Evolutionary conservation across 2,113 vertebrate species (phyloP).

Genomic region (Macrotus californicus): DNA sequence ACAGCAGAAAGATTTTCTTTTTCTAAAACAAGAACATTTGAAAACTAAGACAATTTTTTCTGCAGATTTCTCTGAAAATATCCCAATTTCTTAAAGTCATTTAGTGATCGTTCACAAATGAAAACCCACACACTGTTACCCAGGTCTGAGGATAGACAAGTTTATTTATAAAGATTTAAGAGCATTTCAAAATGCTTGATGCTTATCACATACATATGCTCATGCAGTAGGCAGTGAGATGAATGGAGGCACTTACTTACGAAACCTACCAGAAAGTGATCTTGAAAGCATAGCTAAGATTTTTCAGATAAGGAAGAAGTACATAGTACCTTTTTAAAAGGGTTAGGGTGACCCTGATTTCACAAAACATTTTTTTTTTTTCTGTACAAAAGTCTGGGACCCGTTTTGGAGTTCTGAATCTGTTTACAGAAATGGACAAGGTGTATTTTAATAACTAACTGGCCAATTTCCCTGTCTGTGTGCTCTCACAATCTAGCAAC

Average conservation of each 20-base stretch:
- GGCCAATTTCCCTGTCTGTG: not conserved
- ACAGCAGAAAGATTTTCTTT: conserved; percentile 35
- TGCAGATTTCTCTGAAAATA: conserved; percentile 19
- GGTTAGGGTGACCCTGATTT: conserved; percentile 52
- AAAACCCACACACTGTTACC: conserved; percentile 67
- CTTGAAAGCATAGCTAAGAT: conserved; percentile 59
- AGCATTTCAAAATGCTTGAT: conserved; percentile 59
- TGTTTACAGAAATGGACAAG: conserved; percentile 4
- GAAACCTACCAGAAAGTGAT: conserved; percentile 13
- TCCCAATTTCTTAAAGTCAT: conserved; percentile 38
- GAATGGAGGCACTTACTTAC: not conserved
- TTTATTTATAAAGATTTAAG: conserved; percentile 71
- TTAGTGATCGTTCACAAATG: conserved; percentile 69
- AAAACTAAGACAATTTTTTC: not conserved
- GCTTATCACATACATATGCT: conserved; percentile 7
- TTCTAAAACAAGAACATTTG: conserved; percentile 29
- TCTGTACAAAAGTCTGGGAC: not conserved
- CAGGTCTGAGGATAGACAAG: conserved; percentile 60
- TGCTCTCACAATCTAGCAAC: not conserved
- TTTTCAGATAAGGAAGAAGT: conserved; percentile 54
- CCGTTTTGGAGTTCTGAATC: not conserved
- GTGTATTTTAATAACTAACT: not conserved
- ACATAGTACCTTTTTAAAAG: not conserved
- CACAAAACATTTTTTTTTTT: not conserved
- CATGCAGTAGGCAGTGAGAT: not conserved